Conservation (phyloP, 2,888 invertebrate genomes). For the Lasioglossum calceatum region DNA sequence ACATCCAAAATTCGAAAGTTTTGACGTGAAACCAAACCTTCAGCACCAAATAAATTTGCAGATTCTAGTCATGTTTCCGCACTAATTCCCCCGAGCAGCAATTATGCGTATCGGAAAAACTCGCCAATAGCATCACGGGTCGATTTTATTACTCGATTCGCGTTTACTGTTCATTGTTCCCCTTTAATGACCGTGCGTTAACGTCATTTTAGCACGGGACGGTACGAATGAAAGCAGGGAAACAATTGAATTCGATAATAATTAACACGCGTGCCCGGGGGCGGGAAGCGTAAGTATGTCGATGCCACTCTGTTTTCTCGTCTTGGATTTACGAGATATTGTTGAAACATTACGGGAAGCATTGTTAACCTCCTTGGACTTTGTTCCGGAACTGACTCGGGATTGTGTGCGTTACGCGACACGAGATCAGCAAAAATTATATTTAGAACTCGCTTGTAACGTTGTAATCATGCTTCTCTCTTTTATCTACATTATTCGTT, state of each 20-base stretch:
- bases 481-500: background rate
- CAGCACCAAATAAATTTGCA: background rate
- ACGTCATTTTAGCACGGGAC: background rate
- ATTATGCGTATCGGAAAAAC: background rate
- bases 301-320: background rate
- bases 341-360: conserved; percentile 4
- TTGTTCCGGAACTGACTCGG: conserved; percentile 9
- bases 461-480: background rate
- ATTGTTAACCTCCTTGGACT: conserved; percentile 11
- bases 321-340: background rate
- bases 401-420: background rate
- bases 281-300: background rate
- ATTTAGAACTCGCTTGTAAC: conserved; percentile 6
- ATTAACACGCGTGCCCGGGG: background rate
- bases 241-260: conserved; percentile 5
- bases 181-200: background rate
- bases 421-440: conserved; percentile 14
- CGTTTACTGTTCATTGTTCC: background rate
- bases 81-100: background rate
- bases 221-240: background rate
- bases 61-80: background rate
- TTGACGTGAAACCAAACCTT: background rate
- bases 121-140: background rate
- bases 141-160: background rate
- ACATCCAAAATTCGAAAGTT: background rate